Conservation (phyloP, 2,113 vertebrate genomes). For the Vanacampus margaritifer region DNA sequence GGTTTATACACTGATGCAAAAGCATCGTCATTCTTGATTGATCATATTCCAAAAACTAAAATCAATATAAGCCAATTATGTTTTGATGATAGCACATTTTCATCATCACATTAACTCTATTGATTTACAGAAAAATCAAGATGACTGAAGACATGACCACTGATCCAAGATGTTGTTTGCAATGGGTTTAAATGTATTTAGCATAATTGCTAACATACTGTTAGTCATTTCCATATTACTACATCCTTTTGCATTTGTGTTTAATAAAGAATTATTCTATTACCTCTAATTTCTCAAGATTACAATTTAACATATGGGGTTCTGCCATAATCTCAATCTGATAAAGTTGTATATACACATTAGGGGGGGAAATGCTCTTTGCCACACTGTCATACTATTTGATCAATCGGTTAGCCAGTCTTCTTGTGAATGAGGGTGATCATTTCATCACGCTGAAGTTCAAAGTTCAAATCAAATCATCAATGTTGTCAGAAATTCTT, state of each 20-base stretch:
- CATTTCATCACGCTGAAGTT: not conserved
- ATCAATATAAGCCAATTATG: not conserved
- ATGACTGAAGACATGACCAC: slow-evolving; percentile 17
- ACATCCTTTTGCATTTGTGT: not conserved
- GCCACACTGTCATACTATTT: not conserved
- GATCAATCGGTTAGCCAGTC: not conserved
- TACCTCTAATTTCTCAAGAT: not conserved
- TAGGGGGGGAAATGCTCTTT: not conserved
- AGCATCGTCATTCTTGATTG: not conserved
- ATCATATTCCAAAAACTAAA: not conserved
- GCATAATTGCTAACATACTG: not conserved
- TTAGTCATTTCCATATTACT: slow-evolving; percentile 8
- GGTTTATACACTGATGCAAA: not conserved
- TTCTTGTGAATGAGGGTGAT: not conserved
- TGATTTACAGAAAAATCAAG: slow-evolving; percentile 55
- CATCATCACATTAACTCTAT: not conserved
- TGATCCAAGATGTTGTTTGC: not conserved
- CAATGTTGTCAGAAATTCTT: slow-evolving; percentile 19
- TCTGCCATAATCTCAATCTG: not conserved
- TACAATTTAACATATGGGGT: not conserved
- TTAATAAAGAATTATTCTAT: not conserved
- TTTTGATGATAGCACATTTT: not conserved
- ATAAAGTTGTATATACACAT: not conserved
- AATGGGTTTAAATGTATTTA: not conserved
- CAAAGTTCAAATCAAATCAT: not conserved